Evolutionary conservation across 2,113 vertebrate species (phyloP), one percentile per base, ranked within the genome.

Genomic region (Triplophysa dalaica): DNA sequence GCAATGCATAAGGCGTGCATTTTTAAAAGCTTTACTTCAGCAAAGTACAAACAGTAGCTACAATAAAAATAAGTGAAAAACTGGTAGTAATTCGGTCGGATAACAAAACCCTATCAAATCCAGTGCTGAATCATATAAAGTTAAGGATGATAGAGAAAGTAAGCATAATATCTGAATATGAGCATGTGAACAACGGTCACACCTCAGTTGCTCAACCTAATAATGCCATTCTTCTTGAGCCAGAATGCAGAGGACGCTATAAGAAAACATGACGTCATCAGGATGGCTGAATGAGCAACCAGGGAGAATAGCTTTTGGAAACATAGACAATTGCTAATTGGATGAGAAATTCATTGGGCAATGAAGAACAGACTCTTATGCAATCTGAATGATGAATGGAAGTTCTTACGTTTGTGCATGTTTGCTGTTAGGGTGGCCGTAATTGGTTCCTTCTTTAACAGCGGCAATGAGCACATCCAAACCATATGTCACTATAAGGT

Each of bases 161-260:
- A 16, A 61, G n/a, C n/a, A 21, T 77, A 22, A 26, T 50, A 70
- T 50, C 24, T n/a, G 29, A 50, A 52, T 17, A 56, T 24, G 70
- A 58, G 48, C 2, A 17, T 58, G 29, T 77, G 43, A 61, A 60
- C 87, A 83, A 87, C 79, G 77, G 89, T 89, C 87, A 86, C 88
- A 90, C 84, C 84, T 89, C 88, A 82, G 87, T 90, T 90, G 87
- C 86, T 90, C 89, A 90, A 88, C 83, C 90, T 90, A 88, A 90
- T 90, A 88, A 90, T 91, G 86, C 87, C 89, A 89, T 91, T 92
- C 90, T 90, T 83, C 89, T 87, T 81, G 86, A 79, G 89, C 87
- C 89, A 85, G 81, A 90, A 89, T 85, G 88, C 90, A 90, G 88
- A 90, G 89, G 82, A 85, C 84, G 87, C 87, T 88, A 87, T 86